A percentile compares a stretch with the other conserved stretches of the same genome.
Conservation (phyloP, 2,113 vertebrate species). For the Pluvialis apricaria region DNA sequence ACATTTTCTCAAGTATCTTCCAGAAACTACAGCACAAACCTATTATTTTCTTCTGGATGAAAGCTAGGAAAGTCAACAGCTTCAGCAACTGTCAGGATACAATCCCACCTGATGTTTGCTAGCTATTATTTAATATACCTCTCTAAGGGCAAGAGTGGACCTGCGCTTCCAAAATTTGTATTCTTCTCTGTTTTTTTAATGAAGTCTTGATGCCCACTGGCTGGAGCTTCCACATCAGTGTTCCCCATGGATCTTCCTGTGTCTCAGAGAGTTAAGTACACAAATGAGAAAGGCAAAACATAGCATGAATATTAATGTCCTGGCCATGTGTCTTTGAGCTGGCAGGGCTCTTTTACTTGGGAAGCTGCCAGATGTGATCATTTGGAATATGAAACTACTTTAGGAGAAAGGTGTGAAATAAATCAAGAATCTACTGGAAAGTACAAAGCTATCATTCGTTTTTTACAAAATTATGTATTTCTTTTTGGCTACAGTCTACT, state of each 20-base stretch:
- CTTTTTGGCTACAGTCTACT: not conserved
- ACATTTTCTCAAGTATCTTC: not conserved
- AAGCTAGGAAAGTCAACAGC: not conserved
- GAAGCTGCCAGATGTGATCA: slow-evolving; percentile 23
- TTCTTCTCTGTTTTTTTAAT: not conserved
- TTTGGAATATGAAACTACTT: slow-evolving; percentile 22
- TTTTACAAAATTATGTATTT: not conserved
- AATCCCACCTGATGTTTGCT: not conserved
- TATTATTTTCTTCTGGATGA: not conserved
- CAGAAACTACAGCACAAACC: not conserved
- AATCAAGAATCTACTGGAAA: not conserved
- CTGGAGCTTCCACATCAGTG: not conserved
- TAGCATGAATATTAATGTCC: slow-evolving; percentile 30
- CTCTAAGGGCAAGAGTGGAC: not conserved
- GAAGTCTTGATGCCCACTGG: not conserved
- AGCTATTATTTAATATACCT: not conserved
- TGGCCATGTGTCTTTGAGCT: not conserved
- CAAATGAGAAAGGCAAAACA: slow-evolving; percentile 21
- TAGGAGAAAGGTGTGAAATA: not conserved
- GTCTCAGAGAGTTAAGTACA: slow-evolving; percentile 17
- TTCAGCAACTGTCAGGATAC: not conserved
- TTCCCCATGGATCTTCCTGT: not conserved
- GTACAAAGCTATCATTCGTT: not conserved
- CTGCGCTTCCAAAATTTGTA: not conserved
- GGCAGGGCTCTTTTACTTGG: not conserved